These are phyloP conservation scores for Palloptera scutellata DNA, from an alignment of 2,888 invertebrate species.

Conservation along the genomic window DNA sequence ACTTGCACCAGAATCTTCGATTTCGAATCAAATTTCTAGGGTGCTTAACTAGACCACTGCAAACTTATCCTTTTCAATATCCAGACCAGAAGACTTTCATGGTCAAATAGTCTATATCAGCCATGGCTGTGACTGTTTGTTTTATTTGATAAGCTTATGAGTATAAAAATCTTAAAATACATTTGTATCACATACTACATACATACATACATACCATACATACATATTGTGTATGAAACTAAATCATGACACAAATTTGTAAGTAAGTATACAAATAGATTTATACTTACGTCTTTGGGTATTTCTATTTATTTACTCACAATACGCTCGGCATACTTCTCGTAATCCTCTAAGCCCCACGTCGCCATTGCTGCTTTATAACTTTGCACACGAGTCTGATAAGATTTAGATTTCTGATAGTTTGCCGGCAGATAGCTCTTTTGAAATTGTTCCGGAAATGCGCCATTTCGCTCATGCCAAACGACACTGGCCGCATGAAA, in stretches of 20 bases:
- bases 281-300: not conserved
- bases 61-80: too few species aligned
- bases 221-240: too few species aligned
- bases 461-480: constrained; percentile 49
- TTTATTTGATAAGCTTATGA: not conserved
- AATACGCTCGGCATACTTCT: constrained; percentile 51
- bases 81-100: too few species aligned
- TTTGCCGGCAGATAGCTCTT: constrained; percentile 56
- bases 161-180: too few species aligned
- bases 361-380: constrained; percentile 53
- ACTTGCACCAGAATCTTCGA: too few species aligned
- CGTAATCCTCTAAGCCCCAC: constrained; percentile 52
- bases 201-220: not conserved
- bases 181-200: too few species aligned
- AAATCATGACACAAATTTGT: too few species aligned
- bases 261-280: too few species aligned
- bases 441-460: constrained; percentile 51
- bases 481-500: constrained; percentile 61
- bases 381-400: constrained; percentile 51
- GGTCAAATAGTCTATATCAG: too few species aligned
- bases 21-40: too few species aligned
- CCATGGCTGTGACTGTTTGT: not conserved
- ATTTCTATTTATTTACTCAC: constrained; percentile 43
- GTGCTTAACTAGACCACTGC: too few species aligned
- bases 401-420: constrained; percentile 54